Percentiles rank a stretch among this genome's conserved stretches.
These are phyloP conservation scores for Cinclus mexicanus DNA, from an alignment of 2,113 vertebrate genomes.

Conservation along the genomic window DNA sequence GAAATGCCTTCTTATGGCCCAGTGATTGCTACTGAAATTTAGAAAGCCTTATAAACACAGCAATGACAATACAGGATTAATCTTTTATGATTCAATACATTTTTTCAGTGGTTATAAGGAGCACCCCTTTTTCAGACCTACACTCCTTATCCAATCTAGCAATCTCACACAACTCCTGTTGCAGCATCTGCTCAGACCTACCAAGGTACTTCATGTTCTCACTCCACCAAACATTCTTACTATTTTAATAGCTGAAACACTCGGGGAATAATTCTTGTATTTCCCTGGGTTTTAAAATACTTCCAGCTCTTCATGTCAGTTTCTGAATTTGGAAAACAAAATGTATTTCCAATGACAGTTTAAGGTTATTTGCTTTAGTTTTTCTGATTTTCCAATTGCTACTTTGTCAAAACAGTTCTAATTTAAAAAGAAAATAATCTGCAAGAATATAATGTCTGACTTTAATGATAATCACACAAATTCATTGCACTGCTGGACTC, in stretches of 20 bases:
- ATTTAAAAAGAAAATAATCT: not conserved
- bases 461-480: not conserved
- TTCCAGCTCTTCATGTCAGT: not conserved
- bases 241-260: not conserved
- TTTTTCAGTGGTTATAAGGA: not conserved
- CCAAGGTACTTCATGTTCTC: not conserved
- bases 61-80: not conserved
- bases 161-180: not conserved
- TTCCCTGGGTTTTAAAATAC: not conserved
- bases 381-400: not conserved
- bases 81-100: not conserved
- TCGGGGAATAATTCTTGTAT: not conserved
- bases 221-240: not conserved
- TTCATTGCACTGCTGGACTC: not conserved
- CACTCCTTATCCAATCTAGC: not conserved
- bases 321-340: not conserved
- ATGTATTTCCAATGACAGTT: not conserved
- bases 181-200: not conserved
- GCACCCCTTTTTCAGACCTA: not conserved
- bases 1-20: not conserved
- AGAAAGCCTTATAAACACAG: not conserved
- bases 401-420: not conserved
- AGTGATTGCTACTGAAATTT: not conserved
- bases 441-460: not conserved
- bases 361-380: not conserved